Conservation (phyloP, 1,140 invertebrate genomes). For the Heliconius hermathena region DNA sequence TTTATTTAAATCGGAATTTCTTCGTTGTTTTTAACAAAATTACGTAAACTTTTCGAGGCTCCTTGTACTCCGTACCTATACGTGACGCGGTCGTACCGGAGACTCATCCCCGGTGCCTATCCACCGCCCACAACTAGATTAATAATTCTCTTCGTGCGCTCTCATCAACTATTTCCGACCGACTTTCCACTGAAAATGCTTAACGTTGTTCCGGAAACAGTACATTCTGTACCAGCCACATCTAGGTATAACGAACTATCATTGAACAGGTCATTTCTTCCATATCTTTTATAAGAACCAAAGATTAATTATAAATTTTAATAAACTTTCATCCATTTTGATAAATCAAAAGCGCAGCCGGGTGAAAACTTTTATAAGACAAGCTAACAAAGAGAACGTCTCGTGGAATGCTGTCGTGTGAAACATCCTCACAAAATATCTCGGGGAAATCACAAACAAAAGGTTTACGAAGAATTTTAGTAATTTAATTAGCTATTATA, state of each 20-base stretch:
- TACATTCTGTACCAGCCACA: neutral
- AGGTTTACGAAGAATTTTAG: neutral
- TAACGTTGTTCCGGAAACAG: neutral
- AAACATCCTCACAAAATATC: neutral
- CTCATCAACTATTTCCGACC: slow-evolving; percentile 1
- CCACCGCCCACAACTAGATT: neutral
- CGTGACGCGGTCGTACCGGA: neutral
- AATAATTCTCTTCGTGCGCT: neutral
- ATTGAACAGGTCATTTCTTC: neutral
- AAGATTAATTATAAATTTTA: neutral
- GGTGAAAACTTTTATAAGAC: neutral
- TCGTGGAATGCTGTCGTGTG: neutral
- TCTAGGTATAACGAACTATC: no score
- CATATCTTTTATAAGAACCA: neutral
- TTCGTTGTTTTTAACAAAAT: neutral
- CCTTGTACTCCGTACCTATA: neutral
- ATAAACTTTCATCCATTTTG: neutral
- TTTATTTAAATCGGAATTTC: neutral
- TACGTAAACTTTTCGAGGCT: neutral
- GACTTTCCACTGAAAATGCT: neutral
- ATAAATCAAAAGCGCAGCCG: neutral
- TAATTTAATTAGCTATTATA: neutral
- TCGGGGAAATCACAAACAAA: neutral
- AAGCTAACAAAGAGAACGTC: neutral
- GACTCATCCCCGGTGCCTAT: neutral